Evolutionary conservation across 2,888 invertebrate genomes (phyloP), one percentile per base, ranked within the genome.

Genomic region (Atherix ibis): DNA sequence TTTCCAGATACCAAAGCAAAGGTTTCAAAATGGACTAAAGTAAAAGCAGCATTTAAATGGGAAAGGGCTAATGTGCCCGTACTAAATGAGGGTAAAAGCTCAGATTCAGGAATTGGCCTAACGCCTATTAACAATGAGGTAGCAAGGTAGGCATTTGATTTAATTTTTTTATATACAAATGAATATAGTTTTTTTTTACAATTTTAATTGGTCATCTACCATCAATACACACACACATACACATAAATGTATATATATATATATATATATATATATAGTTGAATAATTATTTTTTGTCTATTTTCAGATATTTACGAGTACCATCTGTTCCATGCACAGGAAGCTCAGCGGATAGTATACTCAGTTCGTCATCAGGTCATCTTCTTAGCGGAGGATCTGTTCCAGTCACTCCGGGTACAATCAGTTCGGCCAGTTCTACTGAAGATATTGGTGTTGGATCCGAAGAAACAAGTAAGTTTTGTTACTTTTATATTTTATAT

Each of bases 11-110:
- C 27, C 36, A 60, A 60, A 40, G 52, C 58, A 4, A 60, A 60
- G 40, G 58, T 61, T 1, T 84, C 85, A 0, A 87, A 87, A 52
- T 88, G 87, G 87, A 84, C 83, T 1, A 76, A 77, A 60, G 87
- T 88, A 8, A 88, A 87, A 56, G 83, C 84, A 29, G 87, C 87
- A 10, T 81, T 85, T 48, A 82, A 79, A 46, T 84, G 83, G 83
- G 83, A 84, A 51, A 76, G 76, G 45, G 81, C 81, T 0, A 72
- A 71, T 42, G 62, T 64, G 59, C 52, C 54, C 12, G 51, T 53
- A 19, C 36, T 65, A 15, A 48, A 44, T 29, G 58, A 56, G 36
- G 52, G 33, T 10, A 45, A 44, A 62, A 64, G 48, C 32, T 43
- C 42, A 55, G 62, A 32, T 52, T 62, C 45, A 50, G 62, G 63